These are phyloP conservation scores for Gallinago undulata DNA, from an alignment of 2,113 vertebrate species.

Conservation along the genomic window DNA sequence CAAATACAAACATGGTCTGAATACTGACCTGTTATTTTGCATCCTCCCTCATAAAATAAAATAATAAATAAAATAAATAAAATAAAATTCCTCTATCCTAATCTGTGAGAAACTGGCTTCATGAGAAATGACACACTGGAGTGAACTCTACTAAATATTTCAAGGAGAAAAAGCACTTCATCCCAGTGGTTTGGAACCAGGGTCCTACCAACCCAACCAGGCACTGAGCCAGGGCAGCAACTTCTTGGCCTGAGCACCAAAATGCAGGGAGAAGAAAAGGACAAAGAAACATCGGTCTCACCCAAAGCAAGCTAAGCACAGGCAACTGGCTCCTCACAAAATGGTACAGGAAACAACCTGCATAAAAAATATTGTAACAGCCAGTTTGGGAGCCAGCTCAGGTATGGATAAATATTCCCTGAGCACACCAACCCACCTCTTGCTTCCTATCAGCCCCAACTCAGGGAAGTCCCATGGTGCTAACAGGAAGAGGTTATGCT, in stretches of 20 bases:
- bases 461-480: not conserved
- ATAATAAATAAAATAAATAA: not conserved
- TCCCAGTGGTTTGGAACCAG: not conserved
- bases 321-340: not conserved
- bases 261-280: not conserved
- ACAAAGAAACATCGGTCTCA: not conserved
- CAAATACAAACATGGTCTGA: not conserved
- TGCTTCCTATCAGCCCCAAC: not conserved
- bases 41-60: not conserved
- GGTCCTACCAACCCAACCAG: not conserved
- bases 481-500: not conserved
- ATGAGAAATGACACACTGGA: not conserved
- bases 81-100: not conserved
- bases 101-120: not conserved
- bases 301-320: not conserved
- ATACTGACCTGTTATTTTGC: not conserved
- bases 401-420: not conserved
- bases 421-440: not conserved
- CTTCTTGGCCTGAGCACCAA: not conserved
- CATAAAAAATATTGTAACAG: not conserved
- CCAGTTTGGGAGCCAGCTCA: not conserved
- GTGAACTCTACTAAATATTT: not conserved
- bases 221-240: not conserved
- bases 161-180: not conserved
- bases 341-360: not conserved